Conservation (phyloP, 2,113 vertebrate species). For the Saccopteryx leptura region DNA sequence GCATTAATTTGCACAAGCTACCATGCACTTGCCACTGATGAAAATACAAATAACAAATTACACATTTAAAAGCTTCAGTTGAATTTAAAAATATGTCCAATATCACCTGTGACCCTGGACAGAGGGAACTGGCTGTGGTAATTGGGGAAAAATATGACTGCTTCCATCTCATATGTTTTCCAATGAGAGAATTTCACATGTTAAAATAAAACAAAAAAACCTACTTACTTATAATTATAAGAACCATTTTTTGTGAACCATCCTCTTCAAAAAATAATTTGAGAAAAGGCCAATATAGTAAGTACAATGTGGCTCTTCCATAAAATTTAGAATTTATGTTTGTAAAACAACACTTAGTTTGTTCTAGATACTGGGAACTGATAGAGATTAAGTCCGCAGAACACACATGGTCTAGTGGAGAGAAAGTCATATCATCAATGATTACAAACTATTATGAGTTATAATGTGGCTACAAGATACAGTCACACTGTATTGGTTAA, state of each 20-base stretch:
- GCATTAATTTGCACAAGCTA: slow-evolving; percentile 73
- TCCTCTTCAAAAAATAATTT: not conserved
- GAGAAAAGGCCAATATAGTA: not conserved
- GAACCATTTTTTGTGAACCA: not conserved
- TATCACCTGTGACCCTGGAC: not conserved
- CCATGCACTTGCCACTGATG: slow-evolving; percentile 43
- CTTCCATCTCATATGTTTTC: not conserved
- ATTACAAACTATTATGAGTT: not conserved
- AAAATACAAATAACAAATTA: slow-evolving; percentile 78
- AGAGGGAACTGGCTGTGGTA: slow-evolving; percentile 26
- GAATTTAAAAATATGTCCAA: slow-evolving; percentile 57
- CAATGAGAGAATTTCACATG: not conserved
- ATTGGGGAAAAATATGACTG: slow-evolving; percentile 35
- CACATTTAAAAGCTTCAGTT: slow-evolving; percentile 51
- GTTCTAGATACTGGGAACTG: not conserved
- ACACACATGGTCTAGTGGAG: not conserved
- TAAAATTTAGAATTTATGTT: not conserved
- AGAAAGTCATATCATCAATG: not conserved
- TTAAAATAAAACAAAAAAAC: not conserved
- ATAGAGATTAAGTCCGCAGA: not conserved
- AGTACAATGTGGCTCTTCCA: not conserved
- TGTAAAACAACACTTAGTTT: not conserved
- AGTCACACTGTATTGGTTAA: not conserved
- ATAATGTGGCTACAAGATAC: not conserved
- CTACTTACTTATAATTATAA: not conserved